phyloP scores from a whole-genome alignment of 2,797 vertebrate species.

The Hirundo rustica region DNA sequence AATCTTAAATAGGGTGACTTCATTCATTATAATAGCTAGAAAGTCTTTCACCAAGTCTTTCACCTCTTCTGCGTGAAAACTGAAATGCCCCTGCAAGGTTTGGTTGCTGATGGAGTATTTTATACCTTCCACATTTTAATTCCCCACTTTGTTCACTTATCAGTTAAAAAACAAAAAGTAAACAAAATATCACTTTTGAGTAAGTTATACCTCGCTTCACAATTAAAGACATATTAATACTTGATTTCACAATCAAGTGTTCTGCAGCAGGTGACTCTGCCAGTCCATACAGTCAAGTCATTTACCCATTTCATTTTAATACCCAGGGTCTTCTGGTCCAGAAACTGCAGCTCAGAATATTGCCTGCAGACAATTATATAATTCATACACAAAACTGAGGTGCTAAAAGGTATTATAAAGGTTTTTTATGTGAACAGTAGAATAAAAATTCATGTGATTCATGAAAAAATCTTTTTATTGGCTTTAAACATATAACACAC shows the following conservation, averaged over 20 bases:
- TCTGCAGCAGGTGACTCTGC: background rate
- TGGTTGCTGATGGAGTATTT: background rate
- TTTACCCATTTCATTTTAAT: background rate
- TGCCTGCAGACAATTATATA: background rate
- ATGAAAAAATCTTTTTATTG: conserved; percentile 20
- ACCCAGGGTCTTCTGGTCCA: background rate
- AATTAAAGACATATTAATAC: background rate
- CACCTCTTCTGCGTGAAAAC: background rate
- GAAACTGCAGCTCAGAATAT: conserved; percentile 12
- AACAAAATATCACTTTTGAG: background rate
- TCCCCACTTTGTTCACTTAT: background rate
- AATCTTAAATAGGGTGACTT: background rate
- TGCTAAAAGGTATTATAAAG: background rate
- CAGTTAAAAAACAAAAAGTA: background rate
- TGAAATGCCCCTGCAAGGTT: background rate
- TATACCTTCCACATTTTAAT: background rate
- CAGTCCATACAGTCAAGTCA: background rate
- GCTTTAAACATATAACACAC: background rate
- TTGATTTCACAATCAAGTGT: background rate
- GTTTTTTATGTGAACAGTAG: conserved; percentile 36
- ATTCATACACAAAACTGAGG: background rate
- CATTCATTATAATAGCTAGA: background rate
- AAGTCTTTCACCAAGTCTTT: background rate
- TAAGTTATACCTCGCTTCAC: background rate
- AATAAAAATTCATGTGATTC: conserved; percentile 5